Evolutionary conservation across 2,113 vertebrate genomes (phyloP).

Genomic region (Pelobates fuscus): DNA sequence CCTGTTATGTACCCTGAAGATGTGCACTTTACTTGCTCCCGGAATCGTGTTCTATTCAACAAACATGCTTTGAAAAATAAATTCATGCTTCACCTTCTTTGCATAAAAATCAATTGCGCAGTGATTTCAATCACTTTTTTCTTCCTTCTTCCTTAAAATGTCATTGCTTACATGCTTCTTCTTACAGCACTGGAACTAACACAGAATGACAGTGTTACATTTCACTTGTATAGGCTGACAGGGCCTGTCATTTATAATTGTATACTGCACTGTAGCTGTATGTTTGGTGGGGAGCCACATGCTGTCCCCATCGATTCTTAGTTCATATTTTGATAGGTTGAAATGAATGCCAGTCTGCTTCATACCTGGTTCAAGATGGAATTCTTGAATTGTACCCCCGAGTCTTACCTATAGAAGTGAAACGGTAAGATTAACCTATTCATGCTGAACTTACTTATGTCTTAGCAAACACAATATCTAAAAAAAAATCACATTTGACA

Average conservation of each 20-base stretch:
- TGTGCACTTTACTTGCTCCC: conserved; percentile 1
- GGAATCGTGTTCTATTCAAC: conserved; percentile 12
- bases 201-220: conserved; percentile 36
- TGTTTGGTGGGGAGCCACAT: not conserved
- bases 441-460: too few species aligned
- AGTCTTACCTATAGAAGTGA: too few species aligned
- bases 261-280: not conserved
- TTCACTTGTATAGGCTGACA: conserved; percentile 6
- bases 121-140: conserved; percentile 9
- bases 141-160: conserved; percentile 1
- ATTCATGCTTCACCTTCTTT: conserved; percentile 1
- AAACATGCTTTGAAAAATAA: not conserved
- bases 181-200: conserved; percentile 31
- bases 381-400: too few species aligned
- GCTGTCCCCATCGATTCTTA: not conserved
- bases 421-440: too few species aligned
- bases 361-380: too few species aligned
- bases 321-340: not conserved
- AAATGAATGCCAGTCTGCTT: too few species aligned
- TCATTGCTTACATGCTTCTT: conserved; percentile 12
- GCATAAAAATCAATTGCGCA: conserved; percentile 40
- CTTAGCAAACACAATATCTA: too few species aligned
- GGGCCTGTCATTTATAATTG: conserved; percentile 21
- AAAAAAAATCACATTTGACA: too few species aligned
- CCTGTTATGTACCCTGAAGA: conserved; percentile 7